Base-by-base conservation (phyloP, 2,113 vertebrate genomes). In the Gobius niger region DNA sequence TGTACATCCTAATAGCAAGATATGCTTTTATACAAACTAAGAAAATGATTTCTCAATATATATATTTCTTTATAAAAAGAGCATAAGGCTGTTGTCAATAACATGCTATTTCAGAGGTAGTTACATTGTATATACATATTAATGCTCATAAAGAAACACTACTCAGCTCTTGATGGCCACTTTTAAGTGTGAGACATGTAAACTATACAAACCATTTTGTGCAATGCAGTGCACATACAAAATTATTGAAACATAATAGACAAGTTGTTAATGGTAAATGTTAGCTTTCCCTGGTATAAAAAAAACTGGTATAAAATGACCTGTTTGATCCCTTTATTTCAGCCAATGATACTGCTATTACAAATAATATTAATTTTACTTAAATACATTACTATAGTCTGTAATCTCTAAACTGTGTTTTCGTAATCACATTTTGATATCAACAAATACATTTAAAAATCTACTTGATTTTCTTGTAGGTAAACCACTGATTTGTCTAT, bases 41-140 rank as follows among this genome's bases (percentile, higher is more conserved):
- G 72, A 88, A 87, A 71, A 83, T 87, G 87, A 85, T 86, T 89
- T 90, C 68, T 90, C 83, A 86, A 85, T 76, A 89, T 89, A 85
- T 84, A 89, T 80, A 89, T 85, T 86, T 82, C 89, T 87, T 80
- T 85, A 85, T 85, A 89, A 89, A 89, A 83, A 72, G 78, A 80
- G 85, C 81, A 80, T 87, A 88, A 83, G 80, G 84, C 76, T 89
- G 71, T 77, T 86, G 78, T 88, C 87, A 82, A 87, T 89, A 89
- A 77, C 89, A 90, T 93, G 86, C 91, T 89, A 91, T 84, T 90
- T 92, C 87, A 92, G 93, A 94, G 92, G 92, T 94, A 94, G 92
- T 93, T 93, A 90, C 88, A 92, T 91, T 91, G 85, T 82, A 90
- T 82, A 90, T 73, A 82, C 85, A 85, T 92, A 91, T 82, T 73